phyloP scores from a whole-genome alignment of 2,888 invertebrate species.

The Apotomis turbidana region DNA sequence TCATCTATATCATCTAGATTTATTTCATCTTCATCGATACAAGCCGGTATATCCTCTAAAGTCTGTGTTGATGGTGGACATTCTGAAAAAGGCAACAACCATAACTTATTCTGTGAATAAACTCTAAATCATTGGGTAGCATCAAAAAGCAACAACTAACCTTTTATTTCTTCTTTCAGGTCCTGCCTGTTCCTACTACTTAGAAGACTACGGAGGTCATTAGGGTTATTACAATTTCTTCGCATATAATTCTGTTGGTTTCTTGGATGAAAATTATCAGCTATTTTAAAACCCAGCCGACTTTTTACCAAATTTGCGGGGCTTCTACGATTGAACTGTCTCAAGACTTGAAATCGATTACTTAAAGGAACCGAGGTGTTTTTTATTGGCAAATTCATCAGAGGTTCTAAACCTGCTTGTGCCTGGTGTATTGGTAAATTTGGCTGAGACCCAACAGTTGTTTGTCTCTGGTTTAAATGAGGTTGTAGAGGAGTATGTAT shows the following conservation, averaged over 20 bases:
- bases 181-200: constrained; percentile 42
- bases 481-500: too few relatives aligned
- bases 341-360: constrained; percentile 39
- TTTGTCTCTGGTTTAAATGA: constrained; percentile 44
- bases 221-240: constrained; percentile 8
- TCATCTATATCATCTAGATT: constrained; percentile 44
- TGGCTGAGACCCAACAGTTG: constrained; percentile 39
- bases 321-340: not conserved
- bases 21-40: constrained; percentile 35
- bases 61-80: not conserved
- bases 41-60: not conserved
- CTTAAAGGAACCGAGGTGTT: constrained; percentile 43
- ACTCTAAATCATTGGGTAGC: too few relatives aligned
- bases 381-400: constrained; percentile 39
- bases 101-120: not conserved
- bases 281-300: not conserved
- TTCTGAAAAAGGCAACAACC: not conserved
- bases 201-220: constrained; percentile 54
- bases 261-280: not conserved
- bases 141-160: constrained; percentile 20
- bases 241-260: not conserved
- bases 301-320: not conserved
- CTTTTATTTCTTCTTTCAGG: not conserved
- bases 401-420: constrained; percentile 40
- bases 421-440: constrained; percentile 42